Evolutionary conservation across 2,113 vertebrate genomes (phyloP).

Genomic region (Hypomesus transpacificus): DNA sequence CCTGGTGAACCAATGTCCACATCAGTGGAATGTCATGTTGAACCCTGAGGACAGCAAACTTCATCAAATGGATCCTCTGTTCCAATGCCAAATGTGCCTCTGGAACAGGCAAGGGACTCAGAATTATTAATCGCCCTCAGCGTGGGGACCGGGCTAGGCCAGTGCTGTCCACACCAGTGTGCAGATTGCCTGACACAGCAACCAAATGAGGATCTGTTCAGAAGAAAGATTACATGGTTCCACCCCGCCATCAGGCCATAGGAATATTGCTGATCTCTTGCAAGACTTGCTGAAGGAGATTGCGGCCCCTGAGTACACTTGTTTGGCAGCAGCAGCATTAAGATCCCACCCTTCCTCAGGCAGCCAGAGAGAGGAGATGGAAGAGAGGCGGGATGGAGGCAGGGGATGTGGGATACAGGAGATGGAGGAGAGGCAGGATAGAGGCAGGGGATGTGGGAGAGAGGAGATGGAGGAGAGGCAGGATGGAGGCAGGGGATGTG

Average conservation of each 20-base stretch:
- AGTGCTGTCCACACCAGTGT: slow-evolving; percentile 28
- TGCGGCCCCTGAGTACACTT: slow-evolving; percentile 42
- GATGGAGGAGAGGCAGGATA: too few species aligned
- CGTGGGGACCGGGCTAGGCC: slow-evolving; percentile 10
- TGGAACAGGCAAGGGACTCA: slow-evolving; percentile 19
- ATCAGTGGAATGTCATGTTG: slow-evolving; percentile 38
- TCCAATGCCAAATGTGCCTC: slow-evolving; percentile 27
- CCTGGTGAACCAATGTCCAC: slow-evolving; percentile 12
- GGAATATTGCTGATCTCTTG: slow-evolving; percentile 57
- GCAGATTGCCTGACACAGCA: slow-evolving; percentile 27
- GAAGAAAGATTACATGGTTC: slow-evolving; percentile 33
- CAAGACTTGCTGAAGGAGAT: slow-evolving; percentile 59
- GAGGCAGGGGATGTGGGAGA: too few species aligned
- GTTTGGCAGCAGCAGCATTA: slow-evolving; percentile 47
- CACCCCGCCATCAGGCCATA: slow-evolving; percentile 42
- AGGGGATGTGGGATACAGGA: too few species aligned
- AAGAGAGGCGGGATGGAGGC: too few species aligned
- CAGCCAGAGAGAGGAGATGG: slow-evolving; percentile 19
- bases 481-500: too few species aligned
- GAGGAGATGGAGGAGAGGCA: too few species aligned
- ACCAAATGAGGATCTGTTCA: slow-evolving; percentile 20
- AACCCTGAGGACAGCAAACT: slow-evolving; percentile 19
- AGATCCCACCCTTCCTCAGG: slow-evolving; percentile 53
- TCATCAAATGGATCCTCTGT: slow-evolving; percentile 31
- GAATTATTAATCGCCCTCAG: slow-evolving; percentile 27